A percentile compares a stretch with the other conserved stretches of the same genome.
phyloP scores from a whole-genome alignment of 2,113 vertebrate species.

The Corythoichthys intestinalis region DNA sequence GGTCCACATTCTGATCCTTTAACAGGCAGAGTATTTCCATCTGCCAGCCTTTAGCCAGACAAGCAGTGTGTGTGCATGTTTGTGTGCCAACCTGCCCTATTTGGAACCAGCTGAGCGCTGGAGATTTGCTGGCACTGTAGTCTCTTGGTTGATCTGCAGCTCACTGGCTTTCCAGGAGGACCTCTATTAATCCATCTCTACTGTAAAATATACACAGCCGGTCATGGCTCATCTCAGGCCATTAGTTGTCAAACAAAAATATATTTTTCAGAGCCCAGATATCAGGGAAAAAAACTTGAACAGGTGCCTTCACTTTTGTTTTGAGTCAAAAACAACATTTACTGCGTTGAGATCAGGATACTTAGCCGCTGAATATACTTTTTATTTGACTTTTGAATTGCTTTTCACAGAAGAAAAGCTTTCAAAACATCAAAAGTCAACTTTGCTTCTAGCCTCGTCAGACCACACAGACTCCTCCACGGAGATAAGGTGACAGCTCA shows the following conservation, averaged over 20 bases:
- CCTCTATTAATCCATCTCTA: slow-evolving; percentile 53
- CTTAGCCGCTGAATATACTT: neutral
- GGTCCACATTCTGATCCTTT: slow-evolving; percentile 48
- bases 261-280: neutral
- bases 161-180: slow-evolving; percentile 63
- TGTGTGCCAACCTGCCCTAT: slow-evolving; percentile 44
- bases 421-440: too few relatives aligned
- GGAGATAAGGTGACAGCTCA: neutral
- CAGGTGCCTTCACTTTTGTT: neutral
- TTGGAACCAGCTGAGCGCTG: slow-evolving; percentile 56
- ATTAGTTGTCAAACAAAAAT: neutral
- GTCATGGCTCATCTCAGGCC: slow-evolving; percentile 31
- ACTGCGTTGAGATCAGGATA: neutral
- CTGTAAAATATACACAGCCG: slow-evolving; percentile 52
- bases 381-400: neutral
- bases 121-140: slow-evolving; percentile 58
- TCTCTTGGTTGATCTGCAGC: slow-evolving; percentile 55
- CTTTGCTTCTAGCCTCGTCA: too few relatives aligned
- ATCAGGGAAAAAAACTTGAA: neutral
- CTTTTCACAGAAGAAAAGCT: neutral
- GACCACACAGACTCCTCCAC: neutral
- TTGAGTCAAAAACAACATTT: neutral
- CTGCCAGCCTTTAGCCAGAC: slow-evolving; percentile 53
- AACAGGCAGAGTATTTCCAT: slow-evolving; percentile 57
- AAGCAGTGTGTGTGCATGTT: slow-evolving; percentile 23